Evolutionary conservation across 1,140 invertebrate genomes (phyloP), one percentile per base, ranked within the genome.

Genomic region (Manduca sexta): DNA sequence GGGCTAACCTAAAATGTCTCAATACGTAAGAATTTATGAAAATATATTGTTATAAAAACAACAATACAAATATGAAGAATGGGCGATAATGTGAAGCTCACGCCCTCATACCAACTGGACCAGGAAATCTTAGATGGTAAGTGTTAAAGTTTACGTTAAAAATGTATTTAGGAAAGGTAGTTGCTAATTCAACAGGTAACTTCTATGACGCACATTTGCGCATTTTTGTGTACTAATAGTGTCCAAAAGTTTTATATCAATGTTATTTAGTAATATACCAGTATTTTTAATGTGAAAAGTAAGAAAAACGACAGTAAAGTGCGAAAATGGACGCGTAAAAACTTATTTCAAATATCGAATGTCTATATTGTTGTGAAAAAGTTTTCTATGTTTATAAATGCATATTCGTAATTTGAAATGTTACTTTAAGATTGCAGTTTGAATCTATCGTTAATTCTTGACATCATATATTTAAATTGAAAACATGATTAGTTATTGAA

Each of bases 21-120:
- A 16, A 34, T 45, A 45, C 43, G 43, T 45, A 35, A 45, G 26
- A 42, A 30, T 42, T 42, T 21, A 29, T 45, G 6, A 38, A 12
- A 46, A 26, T 46, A 46, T 14, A 46, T 38, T 29, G n/a, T 10
- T 46, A 14, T 26, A 38, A 38, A 46, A 46, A 37, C 45, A 47
- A 38, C 17, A 59, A 61, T 64, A 45, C 62, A 81, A 84, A 70
- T 76, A 84, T 84, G 78, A 84, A 84, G 81, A 81, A 84, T 84
- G 81, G 81, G 82, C 68, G 81, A 82, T 74, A 73, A 75, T 61
- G 68, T 61, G 56, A 84, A 77, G 60, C 64, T 81, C 53, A 68
- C 68, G 33, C 66, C 78, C 41, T 84, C 81, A 18, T 84, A 82
- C 48, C 76, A 81, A 55, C 64, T 76, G 56, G 78, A 84, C 55